Evolutionary conservation across 2,888 invertebrate species (phyloP), one percentile per base, ranked within the genome.

Genomic region (Morpho deidamia): DNA sequence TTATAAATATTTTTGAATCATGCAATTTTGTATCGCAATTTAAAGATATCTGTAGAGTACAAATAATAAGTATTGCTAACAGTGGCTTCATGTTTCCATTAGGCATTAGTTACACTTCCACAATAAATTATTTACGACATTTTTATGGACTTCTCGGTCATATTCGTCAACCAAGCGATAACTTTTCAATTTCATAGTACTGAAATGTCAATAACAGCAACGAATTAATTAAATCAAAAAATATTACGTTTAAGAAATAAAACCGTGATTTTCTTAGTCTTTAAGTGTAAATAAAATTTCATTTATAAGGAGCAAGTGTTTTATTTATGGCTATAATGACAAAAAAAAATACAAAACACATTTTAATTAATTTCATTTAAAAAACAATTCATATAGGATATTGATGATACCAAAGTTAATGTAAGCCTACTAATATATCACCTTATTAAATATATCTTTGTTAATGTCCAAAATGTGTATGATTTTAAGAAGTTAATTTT

Each of bases 81-180:
- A 51, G 44, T 11, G 55, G 44, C 48, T 59, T 63, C 64, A 65
- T 65, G 53, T 41, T 56, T 49, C 45, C 40, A 55, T 49, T 32
- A 51, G 43, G 43, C 41, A 44, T 48, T 68, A 55, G 72, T 33
- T 43, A 66, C 9, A 67, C 46, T 74, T 52, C 46, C 38, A 54
- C 57, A 56, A 56, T 56, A 58, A 51, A 61, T 43, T 49, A 58
- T 65, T 68, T 62, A 66, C 55, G 55, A 51, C 51, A 12, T 50
- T 68, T 72, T 70, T 70, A 70, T 67, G 48, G 46, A 53, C 47
- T 43, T 53, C 44, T 60, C 53, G 56, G 55, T 49, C 47, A 52
- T 41, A 47, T 44, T 52, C 53, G 32, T 34, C 56, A 62, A 59
- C 60, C 40, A 41, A 59, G 56, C 67, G 69, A 70, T 71, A 68